A percentile compares a stretch with the other conserved stretches of the same genome.
Conservation (phyloP, 2,113 vertebrate genomes). For the Alouatta palliata region DNA sequence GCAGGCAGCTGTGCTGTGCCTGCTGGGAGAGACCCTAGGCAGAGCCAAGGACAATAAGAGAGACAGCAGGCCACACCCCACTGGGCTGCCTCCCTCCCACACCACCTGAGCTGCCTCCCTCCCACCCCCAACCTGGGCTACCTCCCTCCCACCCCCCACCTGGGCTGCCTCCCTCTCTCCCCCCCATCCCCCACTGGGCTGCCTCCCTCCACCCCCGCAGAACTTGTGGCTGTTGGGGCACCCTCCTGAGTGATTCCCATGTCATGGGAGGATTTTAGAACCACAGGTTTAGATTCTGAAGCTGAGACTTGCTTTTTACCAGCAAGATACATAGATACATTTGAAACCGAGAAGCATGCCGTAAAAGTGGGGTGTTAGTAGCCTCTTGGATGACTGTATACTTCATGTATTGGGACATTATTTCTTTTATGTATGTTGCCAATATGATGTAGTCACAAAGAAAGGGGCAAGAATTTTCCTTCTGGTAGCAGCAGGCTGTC, state of each 20-base stretch:
- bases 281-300: not conserved
- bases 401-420: rapidly evolving
- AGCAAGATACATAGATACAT: rapidly evolving
- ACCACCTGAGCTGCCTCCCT: too few relatives aligned
- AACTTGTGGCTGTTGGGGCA: not conserved
- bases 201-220: too few relatives aligned
- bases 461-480: not conserved
- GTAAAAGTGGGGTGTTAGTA: rapidly evolving
- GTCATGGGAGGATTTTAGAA: not conserved
- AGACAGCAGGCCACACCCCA: too few relatives aligned
- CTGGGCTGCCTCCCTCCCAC: too few relatives aligned
- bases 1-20: not conserved
- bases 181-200: too few relatives aligned
- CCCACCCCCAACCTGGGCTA: too few relatives aligned
- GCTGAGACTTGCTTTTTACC: not conserved
- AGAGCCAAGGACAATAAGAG: not conserved
- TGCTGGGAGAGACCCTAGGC: not conserved
- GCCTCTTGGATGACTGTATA: not conserved
- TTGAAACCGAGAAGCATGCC: rapidly evolving
- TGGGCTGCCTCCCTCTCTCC: too few relatives aligned
- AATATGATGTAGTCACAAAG: not conserved
- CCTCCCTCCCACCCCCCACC: too few relatives aligned
- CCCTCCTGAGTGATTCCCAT: not conserved
- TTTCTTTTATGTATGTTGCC: not conserved
- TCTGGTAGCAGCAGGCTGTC: rapidly evolving